Conservation (phyloP, 23 tunicate genomes). For the Phallusia fumigata region DNA sequence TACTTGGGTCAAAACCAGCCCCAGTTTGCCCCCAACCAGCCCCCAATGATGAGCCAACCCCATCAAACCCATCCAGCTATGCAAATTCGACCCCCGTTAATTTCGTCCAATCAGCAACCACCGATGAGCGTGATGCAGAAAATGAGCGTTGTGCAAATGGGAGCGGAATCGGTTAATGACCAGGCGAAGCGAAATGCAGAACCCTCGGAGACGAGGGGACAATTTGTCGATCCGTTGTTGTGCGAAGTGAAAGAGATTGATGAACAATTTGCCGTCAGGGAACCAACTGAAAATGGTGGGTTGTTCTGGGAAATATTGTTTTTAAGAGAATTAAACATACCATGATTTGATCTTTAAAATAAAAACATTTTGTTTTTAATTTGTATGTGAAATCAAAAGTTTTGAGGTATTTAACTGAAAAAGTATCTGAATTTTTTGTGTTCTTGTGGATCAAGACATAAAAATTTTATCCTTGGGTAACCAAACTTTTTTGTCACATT, state of each 20-base stretch:
- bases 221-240: constrained; percentile 29
- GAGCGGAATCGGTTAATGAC: background rate
- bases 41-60: background rate
- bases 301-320: background rate
- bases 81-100: background rate
- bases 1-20: background rate
- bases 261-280: constrained; percentile 10
- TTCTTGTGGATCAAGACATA: no score
- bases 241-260: constrained; percentile 31
- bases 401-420: no score
- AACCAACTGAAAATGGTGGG: constrained; percentile 40
- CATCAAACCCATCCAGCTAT: background rate
- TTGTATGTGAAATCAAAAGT: no score
- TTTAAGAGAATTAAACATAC: no score
- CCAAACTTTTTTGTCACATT: no score
- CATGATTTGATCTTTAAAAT: no score
- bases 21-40: background rate
- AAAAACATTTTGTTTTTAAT: no score
- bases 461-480: no score
- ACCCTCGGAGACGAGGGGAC: constrained; percentile 8
- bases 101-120: background rate
- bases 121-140: background rate
- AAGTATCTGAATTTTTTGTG: no score
- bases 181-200: background rate
- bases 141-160: background rate